Conservation (phyloP, 2,113 vertebrate species). For the Cavia porcellus region DNA sequence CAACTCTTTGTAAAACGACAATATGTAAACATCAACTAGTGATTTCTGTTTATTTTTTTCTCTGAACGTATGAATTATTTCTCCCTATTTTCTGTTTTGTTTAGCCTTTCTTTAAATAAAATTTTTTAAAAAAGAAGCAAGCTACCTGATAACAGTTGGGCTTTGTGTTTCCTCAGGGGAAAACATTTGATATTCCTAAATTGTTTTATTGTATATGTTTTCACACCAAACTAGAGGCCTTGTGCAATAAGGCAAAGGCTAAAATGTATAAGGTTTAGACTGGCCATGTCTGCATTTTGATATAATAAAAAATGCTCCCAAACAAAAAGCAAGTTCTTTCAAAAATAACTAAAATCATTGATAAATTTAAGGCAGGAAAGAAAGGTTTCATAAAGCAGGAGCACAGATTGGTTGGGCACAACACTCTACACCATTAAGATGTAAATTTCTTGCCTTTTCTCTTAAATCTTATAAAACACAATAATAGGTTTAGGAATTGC, state of each 20-base stretch:
- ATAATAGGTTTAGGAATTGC: neutral
- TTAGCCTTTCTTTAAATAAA: too few relatives aligned
- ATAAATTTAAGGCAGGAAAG: neutral
- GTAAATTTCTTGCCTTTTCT: neutral
- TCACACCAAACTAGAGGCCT: neutral
- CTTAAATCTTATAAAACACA: neutral
- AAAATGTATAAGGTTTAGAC: neutral
- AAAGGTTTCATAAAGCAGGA: too few relatives aligned
- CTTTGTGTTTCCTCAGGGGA: neutral
- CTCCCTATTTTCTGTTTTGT: too few relatives aligned
- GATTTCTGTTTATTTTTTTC: too few relatives aligned
- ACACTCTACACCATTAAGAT: neutral
- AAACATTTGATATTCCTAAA: neutral
- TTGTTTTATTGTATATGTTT: neutral
- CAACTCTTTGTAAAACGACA: too few relatives aligned
- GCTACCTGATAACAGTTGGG: too few relatives aligned
- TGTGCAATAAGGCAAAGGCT: neutral
- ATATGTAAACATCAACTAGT: too few relatives aligned
- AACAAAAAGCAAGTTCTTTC: neutral
- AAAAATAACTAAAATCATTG: neutral
- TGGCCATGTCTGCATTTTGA: neutral
- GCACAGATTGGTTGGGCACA: too few relatives aligned
- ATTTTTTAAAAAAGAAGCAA: neutral
- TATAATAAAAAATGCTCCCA: neutral
- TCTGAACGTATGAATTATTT: too few relatives aligned